A percentile compares a stretch with the other conserved stretches of the same genome.
These are phyloP conservation scores for Parelbella ahira DNA, from an alignment of 2,888 invertebrate species.

Conservation along the genomic window DNA sequence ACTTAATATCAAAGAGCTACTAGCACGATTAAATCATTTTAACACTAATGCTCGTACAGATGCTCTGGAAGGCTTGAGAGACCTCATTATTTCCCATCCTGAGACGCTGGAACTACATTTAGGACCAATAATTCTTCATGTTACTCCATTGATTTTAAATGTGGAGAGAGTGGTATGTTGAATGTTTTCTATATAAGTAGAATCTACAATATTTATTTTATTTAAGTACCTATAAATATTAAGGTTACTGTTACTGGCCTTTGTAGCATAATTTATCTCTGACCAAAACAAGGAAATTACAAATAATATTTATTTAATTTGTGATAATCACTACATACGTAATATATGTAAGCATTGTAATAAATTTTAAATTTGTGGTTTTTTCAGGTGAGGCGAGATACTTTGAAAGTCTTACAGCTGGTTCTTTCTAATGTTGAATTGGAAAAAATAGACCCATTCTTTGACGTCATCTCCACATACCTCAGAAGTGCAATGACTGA, in stretches of 20 bases:
- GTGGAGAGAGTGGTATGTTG: conserved; percentile 81
- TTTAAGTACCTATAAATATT: too few relatives aligned
- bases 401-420: conserved; percentile 77
- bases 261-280: too few relatives aligned
- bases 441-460: conserved; percentile 85
- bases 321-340: too few relatives aligned
- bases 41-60: conserved; percentile 84
- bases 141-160: conserved; percentile 86
- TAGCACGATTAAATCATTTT: conserved; percentile 87
- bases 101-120: conserved; percentile 79
- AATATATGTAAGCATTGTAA: too few relatives aligned
- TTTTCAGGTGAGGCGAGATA: conserved; percentile 76
- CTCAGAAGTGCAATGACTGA: conserved; percentile 95
- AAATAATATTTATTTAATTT: too few relatives aligned
- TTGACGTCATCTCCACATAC: conserved; percentile 88
- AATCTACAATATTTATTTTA: too few relatives aligned
- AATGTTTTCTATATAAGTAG: too few relatives aligned
- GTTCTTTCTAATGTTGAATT: conserved; percentile 59
- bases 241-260: too few relatives aligned
- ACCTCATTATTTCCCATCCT: conserved; percentile 62
- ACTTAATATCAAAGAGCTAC: conserved; percentile 85
- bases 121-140: conserved; percentile 83
- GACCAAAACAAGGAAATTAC: too few relatives aligned
- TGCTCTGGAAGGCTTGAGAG: conserved; percentile 82
- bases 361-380: too few relatives aligned